Base-by-base conservation (phyloP, 1,140 invertebrate genomes). In the Belonocnema kinseyi region DNA sequence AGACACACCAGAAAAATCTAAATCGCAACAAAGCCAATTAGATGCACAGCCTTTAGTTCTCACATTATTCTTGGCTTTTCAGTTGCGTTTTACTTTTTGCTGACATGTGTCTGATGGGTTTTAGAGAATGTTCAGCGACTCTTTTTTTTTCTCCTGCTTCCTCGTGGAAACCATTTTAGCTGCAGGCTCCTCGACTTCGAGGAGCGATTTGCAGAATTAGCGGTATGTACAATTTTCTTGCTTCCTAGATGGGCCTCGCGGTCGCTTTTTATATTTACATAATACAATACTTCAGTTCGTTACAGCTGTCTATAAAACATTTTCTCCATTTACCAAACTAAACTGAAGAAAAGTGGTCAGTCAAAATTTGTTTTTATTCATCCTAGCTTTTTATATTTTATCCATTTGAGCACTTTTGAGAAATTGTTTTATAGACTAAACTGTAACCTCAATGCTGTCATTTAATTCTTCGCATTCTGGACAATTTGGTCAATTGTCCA, bases 161-260 rank as follows among this genome's bases (percentile, higher is more conserved):
- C 26, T 46, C 61, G 26, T 56, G 33, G 26, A 66, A 66, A 66
- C 61, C 74, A 56, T 58, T 83, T 87, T 85, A 82, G 40, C 61
- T 66, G 40, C 61, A 66, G 5, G 19, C 61, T 33, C 61, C 33
- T 46, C 33, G 8, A 66, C 16, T 66, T 66, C 8, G 61, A 66
- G 61, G 61, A 86, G 83, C 78, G 81, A 54, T 85, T 88, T 85
- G 86, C 77, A 83, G 82, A 87, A 84, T 89, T 86, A 88, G 89
- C 85, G 85, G 86, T 84, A 89, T 89, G 88, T 89, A 90, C 88
- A 90, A 85, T 85, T 83, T 86, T 88, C 86, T 90, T 88, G 89
- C 75, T 66, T 66, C 85, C 75, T 81, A 87, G 87, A 78, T 83
- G 81, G 79, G 82, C 84, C 80, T 80, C 75, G 85, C 79, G 50